Base-by-base conservation (phyloP, 2,113 vertebrate genomes). In the Meleagris gallopavo region DNA sequence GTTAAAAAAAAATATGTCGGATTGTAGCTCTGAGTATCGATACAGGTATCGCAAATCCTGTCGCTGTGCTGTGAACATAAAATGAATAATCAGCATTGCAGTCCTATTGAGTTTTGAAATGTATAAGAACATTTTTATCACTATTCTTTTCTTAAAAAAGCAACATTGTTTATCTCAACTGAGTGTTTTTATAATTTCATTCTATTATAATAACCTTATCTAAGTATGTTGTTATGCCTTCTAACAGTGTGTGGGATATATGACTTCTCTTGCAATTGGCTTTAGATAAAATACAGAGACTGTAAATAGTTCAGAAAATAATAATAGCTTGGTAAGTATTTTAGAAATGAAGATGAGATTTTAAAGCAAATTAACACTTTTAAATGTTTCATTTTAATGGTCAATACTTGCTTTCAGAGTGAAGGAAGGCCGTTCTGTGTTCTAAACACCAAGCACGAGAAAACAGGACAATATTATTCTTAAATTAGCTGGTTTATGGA, bases 41-140 rank as follows among this genome's bases (percentile, higher is more conserved):
- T 92, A 86, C 78, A 89, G 34, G 90, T 87, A 46, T 45, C 80
- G n/a, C 12, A 55, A 18, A 88, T 95, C 77, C 88, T 67, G 94
- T 88, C 80, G 13, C 29, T 79, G 11, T 74, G 21, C 36, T 24
- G 20, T 45, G 58, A 76, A 22, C 70, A 72, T 24, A 4, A 62
- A 50, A 50, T 60, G 17, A 27, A 3, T 71, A 46, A 75, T 30
- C 30, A 85, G 24, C 25, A 10, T 21, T 57, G 61, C 40, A 54
- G 11, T 65, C 21, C 3, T 65, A n/a, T 19, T 48, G 27, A 65
- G 24, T 81, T 48, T 74, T 15, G 21, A 38, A 21, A 36, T 57
- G 4, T 0, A 0, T 19, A n/a, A 92, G 13, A 74, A 75, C 60
- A 36, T 32, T 50, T 81, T 43, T 17, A 14, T 36, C 19, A 3